Percentiles rank a stretch among this genome's conserved stretches.
These are phyloP conservation scores for Clunio marinus DNA, from an alignment of 2,888 invertebrate species.

Conservation along the genomic window DNA sequence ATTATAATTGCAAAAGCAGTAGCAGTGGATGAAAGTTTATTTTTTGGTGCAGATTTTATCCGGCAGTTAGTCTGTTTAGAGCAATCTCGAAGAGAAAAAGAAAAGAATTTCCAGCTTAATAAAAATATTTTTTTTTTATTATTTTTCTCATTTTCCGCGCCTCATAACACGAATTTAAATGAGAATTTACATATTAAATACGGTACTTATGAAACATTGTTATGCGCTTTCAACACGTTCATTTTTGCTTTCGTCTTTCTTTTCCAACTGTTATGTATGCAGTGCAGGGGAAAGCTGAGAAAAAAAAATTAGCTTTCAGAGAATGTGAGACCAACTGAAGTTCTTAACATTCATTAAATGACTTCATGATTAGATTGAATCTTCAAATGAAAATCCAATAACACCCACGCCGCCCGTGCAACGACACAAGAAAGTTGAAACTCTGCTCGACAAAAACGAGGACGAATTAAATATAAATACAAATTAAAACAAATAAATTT, in stretches of 20 bases:
- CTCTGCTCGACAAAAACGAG: too few relatives aligned
- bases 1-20: constrained; percentile 33
- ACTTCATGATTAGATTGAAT: too few relatives aligned
- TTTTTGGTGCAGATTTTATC: background rate
- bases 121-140: background rate
- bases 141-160: background rate
- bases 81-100: background rate
- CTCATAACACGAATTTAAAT: constrained; percentile 27
- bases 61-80: background rate
- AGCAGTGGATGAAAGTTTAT: background rate
- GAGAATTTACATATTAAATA: constrained; percentile 33
- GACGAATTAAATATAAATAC: too few relatives aligned
- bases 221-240: background rate
- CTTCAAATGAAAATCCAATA: too few relatives aligned
- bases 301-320: background rate
- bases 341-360: background rate
- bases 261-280: too few relatives aligned
- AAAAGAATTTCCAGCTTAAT: background rate
- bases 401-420: too few relatives aligned
- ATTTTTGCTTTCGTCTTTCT: background rate
- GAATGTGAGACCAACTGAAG: background rate
- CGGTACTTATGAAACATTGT: constrained; percentile 18
- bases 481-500: too few relatives aligned
- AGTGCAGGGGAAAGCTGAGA: background rate
- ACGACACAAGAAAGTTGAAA: too few relatives aligned